Percentiles rank a stretch among this genome's conserved stretches.
Conservation (phyloP, 1,140 invertebrate genomes). For the Proctacanthus coquilletti region DNA sequence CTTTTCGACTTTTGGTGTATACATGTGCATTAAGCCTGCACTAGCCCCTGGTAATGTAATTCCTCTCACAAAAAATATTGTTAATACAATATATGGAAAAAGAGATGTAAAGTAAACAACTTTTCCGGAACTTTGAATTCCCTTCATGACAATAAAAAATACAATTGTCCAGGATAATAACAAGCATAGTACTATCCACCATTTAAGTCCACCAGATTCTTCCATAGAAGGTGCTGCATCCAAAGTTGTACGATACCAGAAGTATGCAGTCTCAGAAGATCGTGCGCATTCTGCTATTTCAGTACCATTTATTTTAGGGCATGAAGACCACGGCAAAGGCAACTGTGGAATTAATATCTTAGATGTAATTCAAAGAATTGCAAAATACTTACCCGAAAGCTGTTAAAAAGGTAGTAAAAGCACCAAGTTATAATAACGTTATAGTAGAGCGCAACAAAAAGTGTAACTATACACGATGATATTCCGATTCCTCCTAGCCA, state of each 20-base stretch:
- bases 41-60: slow-evolving; percentile 78
- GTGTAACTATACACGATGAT: slow-evolving; percentile 78
- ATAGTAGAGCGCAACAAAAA: slow-evolving; percentile 89
- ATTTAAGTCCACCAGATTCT: slow-evolving; percentile 67
- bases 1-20: slow-evolving; percentile 77
- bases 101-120: slow-evolving; percentile 93
- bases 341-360: slow-evolving; percentile 39
- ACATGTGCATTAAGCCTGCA: slow-evolving; percentile 80
- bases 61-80: slow-evolving; percentile 87
- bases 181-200: slow-evolving; percentile 90
- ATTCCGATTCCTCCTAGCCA: slow-evolving; percentile 83
- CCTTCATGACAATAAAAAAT: slow-evolving; percentile 95
- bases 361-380: no score
- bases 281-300: slow-evolving; percentile 56
- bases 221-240: slow-evolving; percentile 72
- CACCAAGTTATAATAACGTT: slow-evolving; percentile 99
- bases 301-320: slow-evolving; percentile 53
- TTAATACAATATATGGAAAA: slow-evolving; percentile 88
- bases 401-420: slow-evolving; percentile 88
- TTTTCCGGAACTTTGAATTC: slow-evolving; percentile 94
- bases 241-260: slow-evolving; percentile 75
- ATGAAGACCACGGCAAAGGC: slow-evolving; percentile 68
- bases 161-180: slow-evolving; percentile 87
- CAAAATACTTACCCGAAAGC: slow-evolving; percentile 53
- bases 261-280: slow-evolving; percentile 74